Percentiles rank a stretch among this genome's conserved stretches.
These are phyloP conservation scores for Nomada goodeniana DNA, from an alignment of 2,888 invertebrate species.

Conservation along the genomic window DNA sequence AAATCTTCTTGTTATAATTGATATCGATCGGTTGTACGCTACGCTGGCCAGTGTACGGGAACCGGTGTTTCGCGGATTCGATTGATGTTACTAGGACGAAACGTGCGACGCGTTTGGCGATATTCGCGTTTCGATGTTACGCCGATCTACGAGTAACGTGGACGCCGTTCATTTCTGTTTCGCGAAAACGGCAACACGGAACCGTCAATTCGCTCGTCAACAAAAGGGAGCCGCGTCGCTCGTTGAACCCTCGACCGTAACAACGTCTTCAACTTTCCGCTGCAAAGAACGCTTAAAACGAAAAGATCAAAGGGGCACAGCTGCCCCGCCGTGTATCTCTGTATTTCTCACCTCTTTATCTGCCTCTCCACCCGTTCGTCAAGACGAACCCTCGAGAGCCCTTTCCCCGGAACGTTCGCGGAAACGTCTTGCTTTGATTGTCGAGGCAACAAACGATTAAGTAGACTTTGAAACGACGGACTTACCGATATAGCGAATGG, in stretches of 20 bases:
- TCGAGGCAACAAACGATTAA: background rate
- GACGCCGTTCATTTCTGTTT: too few species aligned
- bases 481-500: background rate
- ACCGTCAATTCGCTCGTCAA: too few species aligned
- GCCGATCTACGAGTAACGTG: too few species aligned
- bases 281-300: too few species aligned
- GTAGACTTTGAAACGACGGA: background rate
- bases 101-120: too few species aligned
- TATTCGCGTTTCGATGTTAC: too few species aligned
- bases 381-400: background rate
- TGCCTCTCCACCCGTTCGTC: background rate
- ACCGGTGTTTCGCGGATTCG: background rate
- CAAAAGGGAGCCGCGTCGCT: too few species aligned
- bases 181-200: too few species aligned
- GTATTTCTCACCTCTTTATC: background rate
- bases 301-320: too few species aligned
- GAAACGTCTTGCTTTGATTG: constrained; percentile 6
- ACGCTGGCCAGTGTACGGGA: background rate
- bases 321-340: too few species aligned
- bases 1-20: constrained; percentile 10
- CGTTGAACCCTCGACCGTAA: too few species aligned
- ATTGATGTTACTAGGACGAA: background rate
- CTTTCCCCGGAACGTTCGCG: background rate
- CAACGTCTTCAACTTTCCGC: too few species aligned
- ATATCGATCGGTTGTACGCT: constrained; percentile 16